Evolutionary conservation across 64 coral and sea anemone genomes (phyloP).

Genomic region (Pocillopora damicornis): DNA sequence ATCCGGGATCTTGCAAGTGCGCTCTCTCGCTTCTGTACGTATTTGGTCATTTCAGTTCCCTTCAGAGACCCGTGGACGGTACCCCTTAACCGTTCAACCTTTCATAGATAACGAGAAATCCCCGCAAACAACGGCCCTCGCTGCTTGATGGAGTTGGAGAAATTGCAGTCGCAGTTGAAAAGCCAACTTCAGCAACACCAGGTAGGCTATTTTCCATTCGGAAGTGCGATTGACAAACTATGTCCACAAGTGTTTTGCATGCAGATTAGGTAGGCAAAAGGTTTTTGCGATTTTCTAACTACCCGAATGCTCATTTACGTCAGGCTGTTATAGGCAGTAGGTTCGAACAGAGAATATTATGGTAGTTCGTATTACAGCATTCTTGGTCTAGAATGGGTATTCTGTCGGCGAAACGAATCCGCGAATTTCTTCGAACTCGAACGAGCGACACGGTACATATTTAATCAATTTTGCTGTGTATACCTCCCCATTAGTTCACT

Average conservation of each 20-base stretch:
- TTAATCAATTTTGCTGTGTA: slow-evolving; percentile 50
- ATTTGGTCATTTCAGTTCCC: slow-evolving; percentile 45
- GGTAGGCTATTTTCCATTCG: slow-evolving; percentile 60
- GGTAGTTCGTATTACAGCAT: background rate
- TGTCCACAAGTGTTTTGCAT: slow-evolving; percentile 56
- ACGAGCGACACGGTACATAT: slow-evolving; percentile 40
- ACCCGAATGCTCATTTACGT: slow-evolving; percentile 45
- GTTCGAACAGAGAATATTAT: background rate
- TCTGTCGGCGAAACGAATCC: background rate
- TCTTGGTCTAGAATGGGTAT: background rate
- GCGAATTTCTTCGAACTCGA: slow-evolving; percentile 23
- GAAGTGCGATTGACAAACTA: slow-evolving; percentile 33
- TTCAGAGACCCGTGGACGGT: slow-evolving; percentile 6
- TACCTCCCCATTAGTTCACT: slow-evolving; percentile 35
- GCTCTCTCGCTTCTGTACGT: slow-evolving; percentile 37
- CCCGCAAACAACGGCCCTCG: slow-evolving; percentile 1
- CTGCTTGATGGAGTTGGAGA: slow-evolving; percentile 80
- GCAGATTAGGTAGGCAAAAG: slow-evolving; percentile 1
- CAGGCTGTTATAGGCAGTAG: background rate
- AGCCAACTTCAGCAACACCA: slow-evolving; percentile 87
- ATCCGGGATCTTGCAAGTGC: slow-evolving; percentile 7
- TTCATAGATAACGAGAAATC: slow-evolving; percentile 3
- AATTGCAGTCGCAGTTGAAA: slow-evolving; percentile 81
- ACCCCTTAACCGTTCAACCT: slow-evolving; percentile 30
- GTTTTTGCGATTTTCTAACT: slow-evolving; percentile 47